Evolutionary conservation across 2,113 vertebrate genomes (phyloP).

Genomic region (Argyrosomus japonicus): DNA sequence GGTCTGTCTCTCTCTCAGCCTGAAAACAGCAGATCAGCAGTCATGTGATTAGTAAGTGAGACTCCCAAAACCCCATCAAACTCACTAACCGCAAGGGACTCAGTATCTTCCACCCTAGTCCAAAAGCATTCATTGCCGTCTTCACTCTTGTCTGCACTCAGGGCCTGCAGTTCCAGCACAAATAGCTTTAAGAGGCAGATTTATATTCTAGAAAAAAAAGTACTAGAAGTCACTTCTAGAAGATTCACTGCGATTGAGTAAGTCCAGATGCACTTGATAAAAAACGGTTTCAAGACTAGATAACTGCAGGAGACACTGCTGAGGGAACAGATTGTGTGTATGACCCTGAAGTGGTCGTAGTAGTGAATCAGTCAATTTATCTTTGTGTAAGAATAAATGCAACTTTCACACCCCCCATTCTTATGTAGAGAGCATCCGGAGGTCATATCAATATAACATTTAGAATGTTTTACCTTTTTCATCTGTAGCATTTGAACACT

Average conservation of each 20-base stretch:
- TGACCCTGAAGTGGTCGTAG: background rate
- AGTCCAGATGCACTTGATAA: conserved; percentile 22
- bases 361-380: background rate
- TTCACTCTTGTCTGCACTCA: conserved; percentile 2
- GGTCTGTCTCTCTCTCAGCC: background rate
- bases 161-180: conserved; percentile 21
- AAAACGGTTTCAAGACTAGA: background rate
- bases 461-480: background rate
- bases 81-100: conserved; percentile 8
- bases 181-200: background rate
- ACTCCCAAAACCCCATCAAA: conserved; percentile 20
- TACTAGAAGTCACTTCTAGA: background rate
- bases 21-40: conserved; percentile 36
- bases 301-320: background rate
- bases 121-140: conserved; percentile 12
- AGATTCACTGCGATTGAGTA: background rate
- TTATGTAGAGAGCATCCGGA: background rate
- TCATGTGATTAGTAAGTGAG: conserved; percentile 3
- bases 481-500: background rate
- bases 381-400: background rate
- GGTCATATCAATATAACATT: no score
- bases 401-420: background rate
- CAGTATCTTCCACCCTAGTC: background rate
- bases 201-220: conserved; percentile 3
- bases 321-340: background rate